Evolutionary conservation across 2,113 vertebrate genomes (phyloP).

Genomic region (Castor canadensis): DNA sequence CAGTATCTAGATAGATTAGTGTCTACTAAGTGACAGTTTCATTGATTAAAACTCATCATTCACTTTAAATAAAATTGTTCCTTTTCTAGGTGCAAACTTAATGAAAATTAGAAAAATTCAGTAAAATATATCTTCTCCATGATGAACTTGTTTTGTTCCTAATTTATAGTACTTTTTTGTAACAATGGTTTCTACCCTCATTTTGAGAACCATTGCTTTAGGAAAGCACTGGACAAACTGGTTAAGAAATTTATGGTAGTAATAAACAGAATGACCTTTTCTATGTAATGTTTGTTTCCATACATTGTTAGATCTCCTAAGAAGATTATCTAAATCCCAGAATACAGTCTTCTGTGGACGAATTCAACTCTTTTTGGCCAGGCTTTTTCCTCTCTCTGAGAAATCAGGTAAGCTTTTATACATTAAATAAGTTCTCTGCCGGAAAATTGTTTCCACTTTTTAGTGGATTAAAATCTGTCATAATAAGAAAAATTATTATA

Average conservation of each 20-base stretch:
- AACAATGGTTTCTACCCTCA: neutral
- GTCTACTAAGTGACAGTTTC: neutral
- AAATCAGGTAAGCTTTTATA: constrained; percentile 92
- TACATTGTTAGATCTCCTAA: constrained; percentile 90
- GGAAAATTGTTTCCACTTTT: neutral
- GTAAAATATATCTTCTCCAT: neutral
- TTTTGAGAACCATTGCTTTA: constrained; percentile 44
- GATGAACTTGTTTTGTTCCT: constrained; percentile 13
- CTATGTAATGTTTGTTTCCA: constrained; percentile 33
- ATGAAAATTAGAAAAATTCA: neutral
- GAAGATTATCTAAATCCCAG: constrained; percentile 98
- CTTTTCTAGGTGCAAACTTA: neutral
- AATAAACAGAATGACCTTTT: constrained; percentile 39
- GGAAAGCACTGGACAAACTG: constrained; percentile 9
- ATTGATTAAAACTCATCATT: constrained; percentile 43
- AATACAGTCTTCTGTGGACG: constrained; percentile 99
- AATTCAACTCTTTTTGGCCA: constrained; percentile 97
- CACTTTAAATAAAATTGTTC: constrained; percentile 19
- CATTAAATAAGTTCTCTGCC: constrained; percentile 12
- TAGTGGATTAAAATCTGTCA: constrained; percentile 37
- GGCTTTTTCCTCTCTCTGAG: constrained; percentile 97
- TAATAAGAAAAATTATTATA: constrained; percentile 10
- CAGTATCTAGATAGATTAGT: too few species aligned
- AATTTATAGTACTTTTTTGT: constrained; percentile 9
- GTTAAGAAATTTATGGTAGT: constrained; percentile 26